phyloP scores from a whole-genome alignment of 1,140 invertebrate genomes.

The Mizuhopecten yessoensis region DNA sequence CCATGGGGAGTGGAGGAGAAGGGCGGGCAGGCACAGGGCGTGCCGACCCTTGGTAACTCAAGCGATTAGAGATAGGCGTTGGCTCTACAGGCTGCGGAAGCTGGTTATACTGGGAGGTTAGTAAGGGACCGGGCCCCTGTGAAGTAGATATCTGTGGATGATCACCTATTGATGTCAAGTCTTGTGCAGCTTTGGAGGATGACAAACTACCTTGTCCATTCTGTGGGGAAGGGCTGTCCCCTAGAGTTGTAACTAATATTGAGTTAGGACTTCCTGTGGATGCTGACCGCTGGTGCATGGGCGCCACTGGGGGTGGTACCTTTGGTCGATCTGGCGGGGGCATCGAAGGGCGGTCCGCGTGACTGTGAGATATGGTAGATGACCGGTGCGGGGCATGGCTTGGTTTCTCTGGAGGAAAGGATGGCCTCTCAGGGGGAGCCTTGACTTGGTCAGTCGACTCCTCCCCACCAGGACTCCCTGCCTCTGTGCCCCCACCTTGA shows the following conservation, averaged over 20 bases:
- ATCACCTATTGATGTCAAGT: conserved; percentile 44
- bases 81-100: conserved; percentile 56
- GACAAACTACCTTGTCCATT: conserved; percentile 66
- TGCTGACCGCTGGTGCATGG: conserved; percentile 74
- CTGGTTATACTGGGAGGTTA: conserved; percentile 61
- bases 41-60: conserved; percentile 59
- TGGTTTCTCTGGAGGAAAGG: conserved; percentile 63
- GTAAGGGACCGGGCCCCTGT: conserved; percentile 59
- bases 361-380: conserved; percentile 56
- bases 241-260: conserved; percentile 18
- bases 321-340: conserved; percentile 65
- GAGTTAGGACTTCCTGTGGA: conserved; percentile 71
- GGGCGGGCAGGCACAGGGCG: conserved; percentile 50
- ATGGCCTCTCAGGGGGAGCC: conserved; percentile 65
- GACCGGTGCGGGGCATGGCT: conserved; percentile 54
- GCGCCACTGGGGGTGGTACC: conserved; percentile 67
- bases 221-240: conserved; percentile 32
- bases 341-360: conserved; percentile 66
- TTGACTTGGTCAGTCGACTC: conserved; percentile 59
- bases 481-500: conserved; percentile 61
- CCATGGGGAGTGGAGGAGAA: conserved; percentile 48
- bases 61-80: conserved; percentile 48
- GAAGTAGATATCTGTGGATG: conserved; percentile 57
- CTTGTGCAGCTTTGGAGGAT: conserved; percentile 51
- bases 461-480: conserved; percentile 46